phyloP scores from a whole-genome alignment of 30 jellyfish, hydroid and myxozoan genomes.

The Turritopsis dohrnii region DNA sequence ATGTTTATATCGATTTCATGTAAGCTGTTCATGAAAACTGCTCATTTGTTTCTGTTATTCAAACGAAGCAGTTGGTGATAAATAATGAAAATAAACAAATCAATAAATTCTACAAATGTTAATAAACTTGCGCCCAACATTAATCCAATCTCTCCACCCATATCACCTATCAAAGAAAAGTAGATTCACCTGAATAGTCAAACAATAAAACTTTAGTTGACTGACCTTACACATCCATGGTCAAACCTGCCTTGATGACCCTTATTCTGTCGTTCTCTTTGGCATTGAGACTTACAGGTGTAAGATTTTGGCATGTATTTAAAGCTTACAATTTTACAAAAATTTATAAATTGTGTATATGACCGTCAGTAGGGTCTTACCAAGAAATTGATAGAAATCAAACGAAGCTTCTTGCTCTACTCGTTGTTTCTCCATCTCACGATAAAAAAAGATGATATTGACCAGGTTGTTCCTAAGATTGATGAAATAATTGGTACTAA shows the following conservation, averaged over 20 bases:
- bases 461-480: constrained; percentile 5
- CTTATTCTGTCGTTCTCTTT: too few relatives aligned
- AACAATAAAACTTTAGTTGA: neutral
- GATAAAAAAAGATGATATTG: constrained; percentile 19
- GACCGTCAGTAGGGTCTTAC: constrained; percentile 14
- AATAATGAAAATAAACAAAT: constrained; percentile 12
- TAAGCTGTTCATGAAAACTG: too few relatives aligned
- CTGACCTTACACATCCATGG: too few relatives aligned
- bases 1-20: too few relatives aligned
- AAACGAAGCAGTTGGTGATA: constrained; percentile 30
- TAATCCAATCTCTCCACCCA: constrained; percentile 34
- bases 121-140: constrained; percentile 37
- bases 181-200: neutral
- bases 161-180: constrained; percentile 22
- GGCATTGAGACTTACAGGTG: neutral
- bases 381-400: constrained; percentile 35
- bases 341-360: too few relatives aligned
- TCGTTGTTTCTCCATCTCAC: constrained; percentile 15
- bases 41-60: neutral
- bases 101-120: constrained; percentile 36
- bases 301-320: neutral
- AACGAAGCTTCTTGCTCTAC: constrained; percentile 34
- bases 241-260: too few relatives aligned
- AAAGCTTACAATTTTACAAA: too few relatives aligned
- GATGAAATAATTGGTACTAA: too few relatives aligned